Percentiles rank a stretch among this genome's conserved stretches.
phyloP scores from a whole-genome alignment of 2,888 invertebrate genomes.

The Chelonus formosanus region DNA sequence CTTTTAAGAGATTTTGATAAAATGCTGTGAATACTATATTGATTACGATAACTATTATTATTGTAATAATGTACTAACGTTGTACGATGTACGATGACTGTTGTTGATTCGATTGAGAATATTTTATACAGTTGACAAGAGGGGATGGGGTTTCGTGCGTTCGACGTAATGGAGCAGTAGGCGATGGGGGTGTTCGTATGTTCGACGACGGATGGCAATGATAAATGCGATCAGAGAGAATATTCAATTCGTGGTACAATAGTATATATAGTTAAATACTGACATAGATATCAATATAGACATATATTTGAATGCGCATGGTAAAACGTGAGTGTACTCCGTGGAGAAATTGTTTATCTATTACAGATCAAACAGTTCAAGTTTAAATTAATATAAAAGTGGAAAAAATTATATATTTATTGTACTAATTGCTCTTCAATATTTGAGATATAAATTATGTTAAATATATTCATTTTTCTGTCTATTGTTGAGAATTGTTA shows the following conservation, averaged over 20 bases:
- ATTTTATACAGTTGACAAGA: constrained; percentile 63
- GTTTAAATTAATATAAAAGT: too few species aligned
- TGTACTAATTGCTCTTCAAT: too few species aligned
- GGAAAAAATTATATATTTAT: too few species aligned
- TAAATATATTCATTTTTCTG: too few species aligned
- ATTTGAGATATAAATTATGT: too few species aligned
- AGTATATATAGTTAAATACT: too few species aligned
- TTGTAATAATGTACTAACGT: constrained; percentile 64
- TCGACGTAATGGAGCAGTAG: constrained; percentile 28
- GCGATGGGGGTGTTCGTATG: constrained; percentile 44
- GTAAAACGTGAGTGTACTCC: too few species aligned
- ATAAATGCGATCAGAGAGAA: constrained; percentile 5
- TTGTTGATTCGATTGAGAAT: constrained; percentile 65
- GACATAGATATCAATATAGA: too few species aligned
- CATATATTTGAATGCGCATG: too few species aligned
- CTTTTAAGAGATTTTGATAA: constrained; percentile 65
- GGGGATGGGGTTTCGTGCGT: constrained; percentile 44
- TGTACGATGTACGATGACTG: constrained; percentile 64
- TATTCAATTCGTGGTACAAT: not conserved
- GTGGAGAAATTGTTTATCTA: too few species aligned
- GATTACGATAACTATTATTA: constrained; percentile 62
- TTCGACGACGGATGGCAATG: constrained; percentile 37
- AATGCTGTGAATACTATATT: constrained; percentile 66
- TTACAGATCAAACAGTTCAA: too few species aligned
- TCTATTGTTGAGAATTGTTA: too few species aligned